A percentile compares a stretch with the other conserved stretches of the same genome.
Evolutionary conservation across 1,140 invertebrate species (phyloP).

Genomic region (Micrasema longulum): DNA sequence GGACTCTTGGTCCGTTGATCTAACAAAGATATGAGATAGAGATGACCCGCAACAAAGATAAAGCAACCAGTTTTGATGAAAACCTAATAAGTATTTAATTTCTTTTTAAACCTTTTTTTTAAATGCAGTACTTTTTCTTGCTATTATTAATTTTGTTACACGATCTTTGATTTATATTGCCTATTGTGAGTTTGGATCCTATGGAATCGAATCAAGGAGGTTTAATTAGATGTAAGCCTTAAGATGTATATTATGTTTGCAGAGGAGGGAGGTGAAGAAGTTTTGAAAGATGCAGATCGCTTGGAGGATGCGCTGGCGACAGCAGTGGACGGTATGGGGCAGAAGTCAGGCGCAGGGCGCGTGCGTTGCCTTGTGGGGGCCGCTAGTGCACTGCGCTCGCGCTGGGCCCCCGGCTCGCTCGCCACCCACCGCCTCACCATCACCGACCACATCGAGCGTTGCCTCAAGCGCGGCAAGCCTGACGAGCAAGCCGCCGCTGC

Average conservation of each 20-base stretch:
- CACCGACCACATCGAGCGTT: conserved; percentile 81
- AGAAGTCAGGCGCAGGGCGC: conserved; percentile 87
- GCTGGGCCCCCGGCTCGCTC: conserved; percentile 84
- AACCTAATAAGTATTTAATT: too few species aligned
- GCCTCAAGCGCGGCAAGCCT: conserved; percentile 84
- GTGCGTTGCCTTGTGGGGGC: conserved; percentile 79
- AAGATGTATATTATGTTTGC: conserved; percentile 26
- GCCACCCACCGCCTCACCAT: conserved; percentile 82
- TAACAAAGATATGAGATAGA: too few species aligned
- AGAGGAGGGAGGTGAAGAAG: conserved; percentile 57
- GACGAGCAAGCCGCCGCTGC: conserved; percentile 86
- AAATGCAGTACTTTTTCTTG: too few species aligned
- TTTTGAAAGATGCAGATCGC: conserved; percentile 74
- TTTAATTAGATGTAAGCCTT: too few species aligned
- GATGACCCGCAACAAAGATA: too few species aligned
- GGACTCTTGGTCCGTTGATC: too few species aligned
- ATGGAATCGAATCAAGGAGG: too few species aligned
- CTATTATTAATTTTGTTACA: too few species aligned
- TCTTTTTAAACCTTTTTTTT: too few species aligned
- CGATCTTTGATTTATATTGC: too few species aligned
- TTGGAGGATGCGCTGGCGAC: conserved; percentile 92
- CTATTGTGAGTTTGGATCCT: too few species aligned
- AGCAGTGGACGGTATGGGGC: conserved; percentile 84
- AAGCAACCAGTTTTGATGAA: too few species aligned
- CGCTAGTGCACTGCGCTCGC: conserved; percentile 80